These are phyloP conservation scores for Diuraphis noxia DNA, from an alignment of 1,140 invertebrate genomes.

Conservation along the genomic window DNA sequence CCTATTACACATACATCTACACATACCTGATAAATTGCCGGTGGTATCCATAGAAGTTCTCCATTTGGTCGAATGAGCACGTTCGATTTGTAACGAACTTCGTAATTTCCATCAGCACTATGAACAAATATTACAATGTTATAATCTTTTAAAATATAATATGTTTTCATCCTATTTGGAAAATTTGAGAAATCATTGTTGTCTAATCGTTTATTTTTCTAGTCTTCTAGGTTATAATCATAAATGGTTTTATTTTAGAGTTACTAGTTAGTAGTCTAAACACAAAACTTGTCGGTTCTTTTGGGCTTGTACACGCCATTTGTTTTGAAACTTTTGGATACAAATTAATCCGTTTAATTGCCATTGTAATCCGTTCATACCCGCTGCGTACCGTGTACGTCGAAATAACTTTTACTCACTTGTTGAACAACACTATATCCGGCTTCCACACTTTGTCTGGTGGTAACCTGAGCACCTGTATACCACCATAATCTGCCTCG, in stretches of 20 bases:
- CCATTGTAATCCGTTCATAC: constrained; percentile 7
- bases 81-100: constrained; percentile 96
- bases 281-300: constrained; percentile 4
- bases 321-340: constrained; percentile 32
- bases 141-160: neutral
- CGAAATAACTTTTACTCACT: constrained; percentile 70
- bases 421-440: constrained; percentile 99
- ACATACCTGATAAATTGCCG: constrained; percentile 89
- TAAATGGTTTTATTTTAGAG: constrained; percentile 5
- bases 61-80: constrained; percentile 92
- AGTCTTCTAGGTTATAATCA: neutral
- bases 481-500: constrained; percentile 96
- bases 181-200: neutral
- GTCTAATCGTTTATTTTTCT: neutral
- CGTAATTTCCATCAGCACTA: constrained; percentile 95
- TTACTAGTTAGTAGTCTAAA: neutral
- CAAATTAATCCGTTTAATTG: constrained; percentile 36
- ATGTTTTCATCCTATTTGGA: neutral
- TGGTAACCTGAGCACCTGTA: constrained; percentile 89
- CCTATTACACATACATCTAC: neutral
- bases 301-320: neutral
- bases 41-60: constrained; percentile 95
- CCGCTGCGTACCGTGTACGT: neutral
- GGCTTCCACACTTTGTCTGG: constrained; percentile 99
- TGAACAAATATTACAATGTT: constrained; percentile 42